Evolutionary conservation across 1,140 invertebrate genomes (phyloP).

Genomic region (Trypoxylus dichotomus): DNA sequence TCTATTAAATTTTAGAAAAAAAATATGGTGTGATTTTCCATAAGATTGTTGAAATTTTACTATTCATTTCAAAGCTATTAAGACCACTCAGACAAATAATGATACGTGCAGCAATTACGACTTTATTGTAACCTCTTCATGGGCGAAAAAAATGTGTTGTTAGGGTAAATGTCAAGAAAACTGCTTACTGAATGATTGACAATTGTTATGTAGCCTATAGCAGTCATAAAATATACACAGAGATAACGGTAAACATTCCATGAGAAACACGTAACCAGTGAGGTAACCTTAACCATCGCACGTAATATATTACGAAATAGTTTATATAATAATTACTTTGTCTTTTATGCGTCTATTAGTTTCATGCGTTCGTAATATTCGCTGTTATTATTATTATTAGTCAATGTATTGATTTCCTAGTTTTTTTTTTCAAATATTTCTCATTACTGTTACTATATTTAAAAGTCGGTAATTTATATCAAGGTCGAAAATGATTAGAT

Average conservation of each 20-base stretch:
- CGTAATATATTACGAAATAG: conserved; percentile 22
- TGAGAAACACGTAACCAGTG: not conserved
- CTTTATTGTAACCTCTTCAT: not conserved
- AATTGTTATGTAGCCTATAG: conserved; percentile 1
- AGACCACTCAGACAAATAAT: too few species aligned
- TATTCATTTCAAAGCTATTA: too few species aligned
- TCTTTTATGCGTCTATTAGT: conserved; percentile 17
- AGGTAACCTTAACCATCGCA: not conserved
- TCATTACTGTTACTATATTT: conserved; percentile 16
- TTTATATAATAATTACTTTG: conserved; percentile 25
- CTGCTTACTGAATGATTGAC: not conserved
- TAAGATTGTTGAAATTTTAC: too few species aligned
- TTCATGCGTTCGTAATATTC: not conserved
- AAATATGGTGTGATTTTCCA: too few species aligned
- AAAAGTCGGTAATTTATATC: not conserved
- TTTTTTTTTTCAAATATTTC: conserved; percentile 18
- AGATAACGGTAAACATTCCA: conserved; percentile 14
- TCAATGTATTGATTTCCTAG: conserved; percentile 7
- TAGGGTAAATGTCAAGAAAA: conserved; percentile 21
- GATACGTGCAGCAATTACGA: not conserved
- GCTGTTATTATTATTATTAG: not conserved
- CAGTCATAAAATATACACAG: not conserved
- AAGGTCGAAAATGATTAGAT: conserved; percentile 20
- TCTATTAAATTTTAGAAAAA: too few species aligned
- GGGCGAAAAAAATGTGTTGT: not conserved